Evolutionary conservation across 2,797 vertebrate species (phyloP), one percentile per base, ranked within the genome.

Genomic region (Phalanger gymnotis): DNA sequence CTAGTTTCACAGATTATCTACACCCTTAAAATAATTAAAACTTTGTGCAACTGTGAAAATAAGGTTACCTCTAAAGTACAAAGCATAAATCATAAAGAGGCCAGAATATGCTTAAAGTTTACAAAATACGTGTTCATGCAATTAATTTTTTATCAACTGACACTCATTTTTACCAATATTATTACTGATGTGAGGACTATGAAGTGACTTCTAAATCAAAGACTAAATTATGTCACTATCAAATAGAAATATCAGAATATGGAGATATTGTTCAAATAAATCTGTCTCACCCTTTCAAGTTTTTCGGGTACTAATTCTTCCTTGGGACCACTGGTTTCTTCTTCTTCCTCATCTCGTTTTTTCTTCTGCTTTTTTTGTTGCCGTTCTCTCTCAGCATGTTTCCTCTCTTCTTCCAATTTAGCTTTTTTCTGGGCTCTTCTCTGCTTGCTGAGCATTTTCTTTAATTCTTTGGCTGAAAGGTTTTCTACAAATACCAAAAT

Each of bases 361-460:
- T 99, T 99, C 98, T 98, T 99, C 95, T 98, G 98, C 96, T 97
- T 98, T 94, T 99, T 99, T 91, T 98, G 99, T 61, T 99, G 99
- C 58, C 98, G 97, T 90, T 99, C 98, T 97, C 98, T 98, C 97
- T 99, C 99, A 0, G 98, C 98, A 51, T 99, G 98, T 30, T 99
- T 99, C 96, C 98, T 98, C 96, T 99, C 98, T 96, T 99, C 99
- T 97, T 99, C 98, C 92, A 99, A 97, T 96, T 99, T 99, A 34
- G 99, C 99, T 95, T 99, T 99, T 94, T 99, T 99, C 96, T 99
- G 98, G 40, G 99, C 98, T 98, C 99, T 98, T 97, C 99, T 98
- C 94, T 99, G 99, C 94, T 99, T 99, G 95, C 99, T 99, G 94
- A 99, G 98, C 97, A 99, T 98, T 97, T 99, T 99, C 97, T 99